Evolutionary conservation across 1,140 invertebrate species (phyloP), one percentile per base, ranked within the genome.

Genomic region (Aphelinus atriplicis): DNA sequence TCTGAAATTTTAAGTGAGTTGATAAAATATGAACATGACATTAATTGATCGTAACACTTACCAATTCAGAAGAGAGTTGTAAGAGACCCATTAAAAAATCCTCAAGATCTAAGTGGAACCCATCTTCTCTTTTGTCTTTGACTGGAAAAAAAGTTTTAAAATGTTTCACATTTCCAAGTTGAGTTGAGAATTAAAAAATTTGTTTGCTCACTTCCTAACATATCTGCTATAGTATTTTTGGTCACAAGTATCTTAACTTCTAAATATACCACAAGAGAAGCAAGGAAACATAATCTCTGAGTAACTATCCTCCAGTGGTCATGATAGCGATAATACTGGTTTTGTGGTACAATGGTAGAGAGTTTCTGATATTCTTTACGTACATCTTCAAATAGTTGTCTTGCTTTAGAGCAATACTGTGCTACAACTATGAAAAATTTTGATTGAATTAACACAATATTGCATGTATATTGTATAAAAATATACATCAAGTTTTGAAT

Each of bases 51-150:
- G 7, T 56, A 67, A 72, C 50, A 58, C 9, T 51, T 88, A 95
- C 94, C 88, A 98, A 85, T 90, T 97, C 96, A 60, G 93, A 92
- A 47, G 94, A 92, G 65, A 97, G 84, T 80, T 93, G 91, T 43
- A 97, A 86, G 5, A 97, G 85, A 2, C 96, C 96, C 83, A 94
- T 91, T 9, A 98, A 86, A 82, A 95, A 98, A 80, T 97, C 96
- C 85, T 98, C 96, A 43, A 97, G 88, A 79, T 97, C 96, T 73
- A 98, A 86, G 84, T 97, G 95, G 82, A 97, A 96, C 1, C 94
- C 94, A 45, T 94, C 89, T 73, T 92, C 84, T 57, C 88, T 77
- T 66, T 89, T 82, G 57, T 87, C 85, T 86, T 88, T 89, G 2
- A 93, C 92, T 93, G 50, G 85, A 84, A 76, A 45, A 78, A 71